Conservation (phyloP, 2,888 invertebrate genomes). For the Cryptops parisi region DNA sequence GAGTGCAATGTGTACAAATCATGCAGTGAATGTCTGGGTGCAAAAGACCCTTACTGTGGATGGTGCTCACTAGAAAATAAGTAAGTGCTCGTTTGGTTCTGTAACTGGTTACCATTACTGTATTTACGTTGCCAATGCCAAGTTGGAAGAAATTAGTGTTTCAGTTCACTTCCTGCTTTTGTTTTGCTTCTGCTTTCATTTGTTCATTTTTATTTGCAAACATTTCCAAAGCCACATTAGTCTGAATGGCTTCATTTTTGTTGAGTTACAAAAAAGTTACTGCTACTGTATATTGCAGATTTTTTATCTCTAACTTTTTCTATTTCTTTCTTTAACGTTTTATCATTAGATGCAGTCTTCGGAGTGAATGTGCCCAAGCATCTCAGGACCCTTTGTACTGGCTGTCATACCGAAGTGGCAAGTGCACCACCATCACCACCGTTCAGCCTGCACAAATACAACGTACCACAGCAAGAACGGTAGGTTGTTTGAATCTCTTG, state of each 20-base stretch:
- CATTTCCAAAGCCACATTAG: too few relatives aligned
- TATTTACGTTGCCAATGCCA: not conserved
- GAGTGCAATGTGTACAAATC: conserved; percentile 83
- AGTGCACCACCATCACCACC: conserved; percentile 86
- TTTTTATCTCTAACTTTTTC: too few relatives aligned
- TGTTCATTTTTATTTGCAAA: too few relatives aligned
- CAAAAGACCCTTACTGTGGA: conserved; percentile 92
- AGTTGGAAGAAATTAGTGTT: not conserved
- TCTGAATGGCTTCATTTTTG: not conserved
- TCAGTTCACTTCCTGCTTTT: not conserved
- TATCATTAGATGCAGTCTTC: conserved; percentile 56
- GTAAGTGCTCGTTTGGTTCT: conserved; percentile 37
- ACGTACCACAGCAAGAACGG: conserved; percentile 78
- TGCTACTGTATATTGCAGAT: too few relatives aligned
- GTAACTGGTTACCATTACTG: not conserved
- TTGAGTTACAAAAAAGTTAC: too few relatives aligned
- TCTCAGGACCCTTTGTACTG: conserved; percentile 85
- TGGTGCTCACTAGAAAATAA: conserved; percentile 95
- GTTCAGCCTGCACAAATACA: conserved; percentile 83
- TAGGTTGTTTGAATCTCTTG: conserved; percentile 26
- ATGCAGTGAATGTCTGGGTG: conserved; percentile 80
- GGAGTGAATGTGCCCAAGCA: conserved; percentile 77
- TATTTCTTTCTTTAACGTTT: conserved; percentile 8
- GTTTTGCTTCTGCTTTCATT: not conserved
- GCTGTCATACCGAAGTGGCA: conserved; percentile 93